Base-by-base conservation (phyloP, 1,140 invertebrate genomes). In the Meloidogyne chitwoodi region DNA sequence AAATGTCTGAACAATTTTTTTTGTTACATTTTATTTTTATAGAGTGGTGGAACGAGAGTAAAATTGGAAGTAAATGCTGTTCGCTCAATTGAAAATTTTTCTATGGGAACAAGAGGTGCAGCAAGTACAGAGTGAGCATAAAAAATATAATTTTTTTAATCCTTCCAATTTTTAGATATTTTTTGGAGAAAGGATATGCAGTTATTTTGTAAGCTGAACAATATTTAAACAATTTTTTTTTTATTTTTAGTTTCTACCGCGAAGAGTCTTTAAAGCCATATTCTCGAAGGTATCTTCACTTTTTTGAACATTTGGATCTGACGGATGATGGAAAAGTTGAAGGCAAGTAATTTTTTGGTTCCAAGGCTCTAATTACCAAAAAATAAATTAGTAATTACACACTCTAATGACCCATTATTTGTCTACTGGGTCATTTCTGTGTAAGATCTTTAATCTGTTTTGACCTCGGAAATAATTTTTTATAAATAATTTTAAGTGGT, bases 1-100 rank as follows among this genome's bases (percentile, higher is more conserved):
- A n/a, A n/a, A n/a, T n/a, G n/a, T n/a, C n/a, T n/a, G n/a, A n/a
- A n/a, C n/a, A n/a, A n/a, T n/a, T n/a, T n/a, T n/a, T n/a, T n/a
- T n/a, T n/a, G n/a, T n/a, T n/a, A n/a, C n/a, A 31, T 38, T 38
- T 38, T 0, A 8, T 38, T 38, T 38, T 38, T 38, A 8, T 29
- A 88, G 93, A 96, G 94, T 82, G 95, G 95, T 27, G 96, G 96
- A 41, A 98, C 96, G n/a, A 96, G 93, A 29, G 93, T 98, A 2
- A 95, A 96, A 1, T 88, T 99, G 66, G 96, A 99, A 87, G 93
- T 94, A 83, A 95, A 96, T 83, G 97, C 95, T 5, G 96, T 99
- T 0, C 90, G 96, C 64, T 98, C 93, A 89, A 93, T 99, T 62
- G 96, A 99, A 86, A 99, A 99, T 22, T 72, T 72, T 61, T 61